phyloP scores from a whole-genome alignment of 2,113 vertebrate genomes.

The Grantiella picta region DNA sequence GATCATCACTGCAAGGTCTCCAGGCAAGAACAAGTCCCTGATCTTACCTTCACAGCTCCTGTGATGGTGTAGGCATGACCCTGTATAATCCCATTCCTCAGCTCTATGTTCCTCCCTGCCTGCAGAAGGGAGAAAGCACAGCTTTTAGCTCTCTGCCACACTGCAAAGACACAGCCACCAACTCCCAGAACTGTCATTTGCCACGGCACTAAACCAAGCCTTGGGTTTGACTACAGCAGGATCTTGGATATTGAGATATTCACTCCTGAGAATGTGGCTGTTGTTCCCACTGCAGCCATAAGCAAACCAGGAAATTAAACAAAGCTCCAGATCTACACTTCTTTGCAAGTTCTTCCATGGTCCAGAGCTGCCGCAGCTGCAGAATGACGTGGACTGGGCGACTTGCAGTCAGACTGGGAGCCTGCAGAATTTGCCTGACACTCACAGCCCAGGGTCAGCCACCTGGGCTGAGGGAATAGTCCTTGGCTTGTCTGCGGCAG shows the following conservation, averaged over 20 bases:
- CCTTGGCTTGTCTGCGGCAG: background rate
- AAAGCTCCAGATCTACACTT: background rate
- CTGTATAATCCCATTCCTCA: constrained; percentile 69
- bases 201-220: background rate
- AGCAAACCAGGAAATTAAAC: background rate
- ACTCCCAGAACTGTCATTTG: background rate
- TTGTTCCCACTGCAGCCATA: background rate
- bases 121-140: constrained; percentile 13
- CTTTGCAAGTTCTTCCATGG: background rate
- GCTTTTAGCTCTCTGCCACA: background rate
- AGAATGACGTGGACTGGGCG: background rate
- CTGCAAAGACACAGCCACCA: background rate
- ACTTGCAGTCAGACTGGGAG: background rate
- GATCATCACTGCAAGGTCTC: background rate
- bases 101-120: background rate
- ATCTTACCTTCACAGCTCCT: constrained; percentile 60
- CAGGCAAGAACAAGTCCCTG: background rate
- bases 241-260: background rate
- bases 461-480: background rate
- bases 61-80: constrained; percentile 75
- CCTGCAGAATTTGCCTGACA: background rate
- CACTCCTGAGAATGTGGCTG: background rate
- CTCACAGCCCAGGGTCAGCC: background rate
- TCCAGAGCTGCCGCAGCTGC: background rate
- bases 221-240: background rate